phyloP scores from a whole-genome alignment of 1,140 invertebrate genomes.

The Drosophila elegans region DNA sequence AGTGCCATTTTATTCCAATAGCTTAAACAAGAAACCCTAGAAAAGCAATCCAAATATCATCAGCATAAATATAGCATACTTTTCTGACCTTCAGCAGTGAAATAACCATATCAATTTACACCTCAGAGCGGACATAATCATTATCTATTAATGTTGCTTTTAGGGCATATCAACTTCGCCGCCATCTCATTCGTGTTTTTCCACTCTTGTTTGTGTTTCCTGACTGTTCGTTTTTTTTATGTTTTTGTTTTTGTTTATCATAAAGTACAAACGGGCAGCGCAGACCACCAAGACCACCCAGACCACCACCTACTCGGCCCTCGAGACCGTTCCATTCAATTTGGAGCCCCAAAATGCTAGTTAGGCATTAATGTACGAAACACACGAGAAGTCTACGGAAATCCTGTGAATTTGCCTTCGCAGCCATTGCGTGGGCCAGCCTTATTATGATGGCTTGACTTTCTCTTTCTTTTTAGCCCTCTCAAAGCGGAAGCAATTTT shows the following conservation, averaged over 20 bases:
- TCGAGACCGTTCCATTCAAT: conserved; percentile 33
- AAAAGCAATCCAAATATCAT: no score
- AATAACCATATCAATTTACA: conserved; percentile 40
- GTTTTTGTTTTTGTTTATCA: conserved; percentile 61
- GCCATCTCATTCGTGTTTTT: conserved; percentile 4
- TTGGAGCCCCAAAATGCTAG: conserved; percentile 50
- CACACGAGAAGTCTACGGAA: conserved; percentile 73
- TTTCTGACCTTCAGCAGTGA: conserved; percentile 22
- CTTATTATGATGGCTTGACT: conserved; percentile 53
- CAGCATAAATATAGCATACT: conserved; percentile 37
- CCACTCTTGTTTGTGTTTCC: conserved; percentile 32
- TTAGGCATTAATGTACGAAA: conserved; percentile 68
- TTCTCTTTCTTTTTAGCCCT: conserved; percentile 31
- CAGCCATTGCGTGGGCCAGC: conserved; percentile 47
- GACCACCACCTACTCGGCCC: conserved; percentile 8
- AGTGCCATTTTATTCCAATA: no score
- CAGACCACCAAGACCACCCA: conserved; percentile 8
- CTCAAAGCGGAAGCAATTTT: conserved; percentile 42
- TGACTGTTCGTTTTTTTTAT: conserved; percentile 30
- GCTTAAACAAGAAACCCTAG: no score
- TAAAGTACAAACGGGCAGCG: conserved; percentile 37
- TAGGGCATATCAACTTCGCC: conserved; percentile 36
- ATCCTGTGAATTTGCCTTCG: conserved; percentile 63
- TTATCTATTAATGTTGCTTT: conserved; percentile 40
- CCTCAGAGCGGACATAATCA: conserved; percentile 17